Conservation (phyloP, 2,113 vertebrate genomes). For the Pyrgilauda ruficollis region DNA sequence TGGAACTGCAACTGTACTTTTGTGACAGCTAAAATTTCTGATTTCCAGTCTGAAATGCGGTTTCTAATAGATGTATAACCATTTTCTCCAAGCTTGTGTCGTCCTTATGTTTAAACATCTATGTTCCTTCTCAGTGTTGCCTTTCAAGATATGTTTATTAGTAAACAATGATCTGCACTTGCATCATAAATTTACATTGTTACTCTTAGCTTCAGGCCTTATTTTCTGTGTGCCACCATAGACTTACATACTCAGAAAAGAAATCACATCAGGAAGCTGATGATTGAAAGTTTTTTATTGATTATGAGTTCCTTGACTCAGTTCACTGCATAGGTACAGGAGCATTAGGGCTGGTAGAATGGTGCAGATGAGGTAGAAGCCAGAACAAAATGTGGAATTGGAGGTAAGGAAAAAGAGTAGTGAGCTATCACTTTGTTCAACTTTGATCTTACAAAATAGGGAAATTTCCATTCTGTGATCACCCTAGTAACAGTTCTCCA, state of each 20-base stretch:
- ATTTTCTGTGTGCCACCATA: background rate
- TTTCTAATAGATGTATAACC: background rate
- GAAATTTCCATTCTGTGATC: background rate
- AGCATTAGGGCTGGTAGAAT: background rate
- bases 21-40: background rate
- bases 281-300: background rate
- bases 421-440: background rate
- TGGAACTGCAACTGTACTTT: background rate
- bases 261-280: background rate
- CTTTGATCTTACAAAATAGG: background rate
- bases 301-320: background rate
- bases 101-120: background rate
- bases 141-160: background rate
- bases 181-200: background rate
- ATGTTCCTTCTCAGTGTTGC: background rate
- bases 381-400: background rate
- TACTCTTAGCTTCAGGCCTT: background rate
- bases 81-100: background rate
- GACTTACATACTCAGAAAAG: background rate
- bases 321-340: background rate
- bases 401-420: background rate
- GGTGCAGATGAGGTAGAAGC: background rate
- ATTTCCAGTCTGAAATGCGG: background rate
- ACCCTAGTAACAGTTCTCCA: background rate
- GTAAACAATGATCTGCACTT: background rate